Evolutionary conservation across 2,113 vertebrate species (phyloP).

Genomic region (Callopanchax toddi): DNA sequence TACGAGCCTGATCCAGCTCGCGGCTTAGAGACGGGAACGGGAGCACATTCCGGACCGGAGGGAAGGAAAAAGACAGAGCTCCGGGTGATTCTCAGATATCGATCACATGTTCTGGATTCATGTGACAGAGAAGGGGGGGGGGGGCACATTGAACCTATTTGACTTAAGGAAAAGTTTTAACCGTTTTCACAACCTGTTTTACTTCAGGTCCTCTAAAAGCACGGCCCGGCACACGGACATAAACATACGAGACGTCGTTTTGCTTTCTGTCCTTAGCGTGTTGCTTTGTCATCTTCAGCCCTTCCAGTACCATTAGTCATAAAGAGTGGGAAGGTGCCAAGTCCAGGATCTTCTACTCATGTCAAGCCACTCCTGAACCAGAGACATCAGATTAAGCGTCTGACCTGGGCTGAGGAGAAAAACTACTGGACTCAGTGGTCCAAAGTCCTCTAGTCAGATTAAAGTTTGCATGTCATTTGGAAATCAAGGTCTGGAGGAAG

Average conservation of each 20-base stretch:
- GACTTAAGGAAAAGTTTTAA: not conserved
- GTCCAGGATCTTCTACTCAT: too few relatives aligned
- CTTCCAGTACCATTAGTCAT: too few relatives aligned
- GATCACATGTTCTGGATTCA: slow-evolving; percentile 35
- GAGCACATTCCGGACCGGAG: slow-evolving; percentile 51
- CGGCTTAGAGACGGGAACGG: slow-evolving; percentile 51
- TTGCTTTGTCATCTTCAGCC: slow-evolving; percentile 3
- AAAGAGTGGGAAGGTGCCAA: too few relatives aligned
- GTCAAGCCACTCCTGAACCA: too few relatives aligned
- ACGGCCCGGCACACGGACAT: slow-evolving; percentile 12
- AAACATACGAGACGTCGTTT: slow-evolving; percentile 27
- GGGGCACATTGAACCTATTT: not conserved
- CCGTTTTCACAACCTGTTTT: slow-evolving; percentile 11
- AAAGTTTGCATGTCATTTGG: too few relatives aligned
- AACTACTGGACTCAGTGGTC: too few relatives aligned
- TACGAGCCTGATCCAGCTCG: slow-evolving; percentile 69
- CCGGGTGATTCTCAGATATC: slow-evolving; percentile 37
- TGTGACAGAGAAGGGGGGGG: not conserved
- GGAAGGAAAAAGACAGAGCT: slow-evolving; percentile 14
- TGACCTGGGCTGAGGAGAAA: too few relatives aligned
- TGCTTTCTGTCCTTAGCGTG: too few relatives aligned
- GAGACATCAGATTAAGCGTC: too few relatives aligned
- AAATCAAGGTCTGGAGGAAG: too few relatives aligned
- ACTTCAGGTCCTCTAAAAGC: slow-evolving; percentile 13
- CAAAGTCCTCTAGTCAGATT: too few relatives aligned